These are phyloP conservation scores for Polydrusus tereticollis DNA, from an alignment of 2,888 invertebrate species.

Conservation along the genomic window DNA sequence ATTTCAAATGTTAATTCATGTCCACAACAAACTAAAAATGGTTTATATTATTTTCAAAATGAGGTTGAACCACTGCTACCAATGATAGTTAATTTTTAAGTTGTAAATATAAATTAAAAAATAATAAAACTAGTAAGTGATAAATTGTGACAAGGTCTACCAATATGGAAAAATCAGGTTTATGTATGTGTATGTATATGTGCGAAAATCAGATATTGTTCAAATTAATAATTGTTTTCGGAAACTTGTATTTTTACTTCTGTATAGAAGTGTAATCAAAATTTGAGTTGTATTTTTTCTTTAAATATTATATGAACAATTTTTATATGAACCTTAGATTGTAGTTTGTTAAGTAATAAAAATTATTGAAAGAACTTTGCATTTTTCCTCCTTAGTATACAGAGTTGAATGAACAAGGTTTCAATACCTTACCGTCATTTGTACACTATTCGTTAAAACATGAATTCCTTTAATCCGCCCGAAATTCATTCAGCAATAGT, in stretches of 20 bases:
- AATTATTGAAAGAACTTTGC: background rate
- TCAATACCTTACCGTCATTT: no score
- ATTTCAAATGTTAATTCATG: no score
- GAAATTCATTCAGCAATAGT: no score
- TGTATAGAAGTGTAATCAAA: constrained; percentile 20
- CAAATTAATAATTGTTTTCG: constrained; percentile 9
- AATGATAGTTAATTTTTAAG: background rate
- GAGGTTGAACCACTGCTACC: background rate
- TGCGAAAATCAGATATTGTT: background rate
- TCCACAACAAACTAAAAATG: no score
- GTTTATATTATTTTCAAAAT: background rate
- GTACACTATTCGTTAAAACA: no score
- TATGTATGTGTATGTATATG: constrained; percentile 23
- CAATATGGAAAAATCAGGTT: constrained; percentile 23
- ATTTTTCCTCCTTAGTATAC: background rate
- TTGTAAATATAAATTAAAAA: constrained; percentile 25
- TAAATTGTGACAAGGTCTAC: constrained; percentile 22
- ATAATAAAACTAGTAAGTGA: constrained; percentile 17
- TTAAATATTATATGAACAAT: constrained; percentile 35
- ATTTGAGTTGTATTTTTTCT: constrained; percentile 16
- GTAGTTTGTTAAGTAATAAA: constrained; percentile 44
- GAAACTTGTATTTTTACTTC: constrained; percentile 1
- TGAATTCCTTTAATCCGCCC: no score
- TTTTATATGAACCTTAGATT: constrained; percentile 45
- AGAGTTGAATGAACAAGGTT: no score